These are phyloP conservation scores for Gastrophryne carolinensis DNA, from an alignment of 2,797 vertebrate genomes.

Conservation along the genomic window DNA sequence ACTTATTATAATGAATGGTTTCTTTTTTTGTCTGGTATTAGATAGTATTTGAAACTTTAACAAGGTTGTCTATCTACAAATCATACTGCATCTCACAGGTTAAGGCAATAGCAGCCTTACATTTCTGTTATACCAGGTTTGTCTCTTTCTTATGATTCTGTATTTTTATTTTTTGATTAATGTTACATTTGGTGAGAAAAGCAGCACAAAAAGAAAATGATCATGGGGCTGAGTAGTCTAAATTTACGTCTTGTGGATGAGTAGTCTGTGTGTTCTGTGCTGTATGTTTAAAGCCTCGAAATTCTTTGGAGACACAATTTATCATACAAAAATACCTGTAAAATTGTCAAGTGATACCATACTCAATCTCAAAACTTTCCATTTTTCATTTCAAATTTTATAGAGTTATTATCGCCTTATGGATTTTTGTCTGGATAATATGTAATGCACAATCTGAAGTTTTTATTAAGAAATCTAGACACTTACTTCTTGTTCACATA, in stretches of 20 bases:
- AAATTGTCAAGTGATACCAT: slow-evolving; percentile 8
- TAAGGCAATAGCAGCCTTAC: too few species aligned
- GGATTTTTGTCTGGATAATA: not conserved
- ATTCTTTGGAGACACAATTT: not conserved
- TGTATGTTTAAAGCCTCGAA: not conserved
- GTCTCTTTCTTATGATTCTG: too few species aligned
- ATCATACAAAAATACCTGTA: not conserved
- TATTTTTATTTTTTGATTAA: too few species aligned
- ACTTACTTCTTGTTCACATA: not conserved
- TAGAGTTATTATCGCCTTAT: not conserved
- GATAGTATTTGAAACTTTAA: too few species aligned
- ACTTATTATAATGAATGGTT: too few species aligned
- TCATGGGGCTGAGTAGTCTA: not conserved
- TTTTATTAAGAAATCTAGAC: not conserved
- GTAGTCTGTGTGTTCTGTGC: not conserved
- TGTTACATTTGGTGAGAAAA: not conserved
- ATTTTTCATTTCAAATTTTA: not conserved
- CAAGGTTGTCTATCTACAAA: too few species aligned
- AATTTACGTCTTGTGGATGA: not conserved
- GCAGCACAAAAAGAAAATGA: not conserved
- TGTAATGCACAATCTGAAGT: not conserved
- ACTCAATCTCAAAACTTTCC: not conserved
- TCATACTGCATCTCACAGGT: too few species aligned
- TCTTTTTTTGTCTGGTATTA: too few species aligned
- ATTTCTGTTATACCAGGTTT: too few species aligned